Base-by-base conservation (phyloP, 2,888 invertebrate species). In the Balanococcus diminutus region DNA sequence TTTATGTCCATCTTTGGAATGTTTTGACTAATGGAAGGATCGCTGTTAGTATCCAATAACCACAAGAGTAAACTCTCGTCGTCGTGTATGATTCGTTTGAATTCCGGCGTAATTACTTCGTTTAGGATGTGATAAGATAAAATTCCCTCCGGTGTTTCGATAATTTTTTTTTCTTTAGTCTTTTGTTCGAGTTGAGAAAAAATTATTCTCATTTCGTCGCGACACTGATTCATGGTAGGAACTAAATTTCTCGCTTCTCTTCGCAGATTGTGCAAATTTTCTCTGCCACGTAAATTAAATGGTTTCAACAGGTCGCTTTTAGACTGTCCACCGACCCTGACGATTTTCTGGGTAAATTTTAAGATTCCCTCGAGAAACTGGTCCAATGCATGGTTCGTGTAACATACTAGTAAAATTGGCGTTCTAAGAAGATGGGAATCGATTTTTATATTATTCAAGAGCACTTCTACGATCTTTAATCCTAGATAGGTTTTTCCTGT, bases 351-450 rank as follows among this genome's bases (percentile, higher is more conserved):
- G 0, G 94, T 94, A 0, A 92, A 90, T 25, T 90, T 88, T 0
- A 93, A 88, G 11, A 95, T 90, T 9, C 94, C 94, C 89, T 95
- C 93, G 46, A 96, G 90, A 89, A 96, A 96, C 89, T 96, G 96
- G 90, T 96, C 96, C 72, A 97, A 90, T 5, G 96, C 96, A 89
- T 96, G 95, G 90, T 97, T 96, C 8, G 96, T 96, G 89, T 93
- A 95, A 88, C 96, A 95, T 25, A 96, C 93, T 0, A 96, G 91
- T 11, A 96, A 90, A 89, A 96, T 94, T 90, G 87, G 87, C 36
- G 82, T 81, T 3, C 3, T 32, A 11, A 61, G 32, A 16, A 19
- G 0, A 42, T 56, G 67, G 1, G 28, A 22, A 11, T 25, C 2
- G 1, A 8, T 28, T 25, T 56, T 11, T 19, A 81, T 81, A 84